phyloP scores from a whole-genome alignment of 2,888 invertebrate species.

The Carpatolechia fugitivella region DNA sequence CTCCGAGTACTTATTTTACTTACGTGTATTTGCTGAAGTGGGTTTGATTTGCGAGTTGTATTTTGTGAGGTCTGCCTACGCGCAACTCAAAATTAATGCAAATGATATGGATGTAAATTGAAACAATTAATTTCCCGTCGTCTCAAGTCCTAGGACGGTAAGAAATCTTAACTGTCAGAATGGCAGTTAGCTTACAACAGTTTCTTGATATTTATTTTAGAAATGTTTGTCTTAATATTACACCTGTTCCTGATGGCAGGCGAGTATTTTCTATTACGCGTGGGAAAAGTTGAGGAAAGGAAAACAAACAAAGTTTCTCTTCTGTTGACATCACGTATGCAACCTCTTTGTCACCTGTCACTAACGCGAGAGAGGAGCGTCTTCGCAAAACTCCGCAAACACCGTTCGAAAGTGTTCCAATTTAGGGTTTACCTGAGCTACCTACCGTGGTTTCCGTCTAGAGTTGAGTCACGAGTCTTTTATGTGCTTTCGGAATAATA shows the following conservation, averaged over 20 bases:
- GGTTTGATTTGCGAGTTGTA: constrained; percentile 56
- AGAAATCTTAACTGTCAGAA: constrained; percentile 11
- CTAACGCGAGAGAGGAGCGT: constrained; percentile 28
- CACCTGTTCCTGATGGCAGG: too few species aligned
- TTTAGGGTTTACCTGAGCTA: constrained; percentile 40
- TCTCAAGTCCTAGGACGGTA: constrained; percentile 11
- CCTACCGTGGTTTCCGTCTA: constrained; percentile 36
- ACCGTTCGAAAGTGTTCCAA: constrained; percentile 50
- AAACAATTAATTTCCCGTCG: constrained; percentile 43
- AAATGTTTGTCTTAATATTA: neutral
- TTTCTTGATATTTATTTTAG: neutral
- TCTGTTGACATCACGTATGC: constrained; percentile 20
- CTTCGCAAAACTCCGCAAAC: constrained; percentile 29
- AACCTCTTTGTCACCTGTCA: constrained; percentile 33
- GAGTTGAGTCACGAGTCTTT: constrained; percentile 39
- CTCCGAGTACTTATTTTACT: constrained; percentile 35
- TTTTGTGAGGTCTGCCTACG: constrained; percentile 47
- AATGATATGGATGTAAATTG: constrained; percentile 47
- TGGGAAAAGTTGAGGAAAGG: constrained; percentile 5
- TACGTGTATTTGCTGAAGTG: constrained; percentile 48
- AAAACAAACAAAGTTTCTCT: neutral
- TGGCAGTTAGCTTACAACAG: neutral
- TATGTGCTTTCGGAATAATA: constrained; percentile 32
- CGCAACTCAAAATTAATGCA: constrained; percentile 44
- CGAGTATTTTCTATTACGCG: too few species aligned